Evolutionary conservation across 1,140 invertebrate genomes (phyloP).

Genomic region (Oryctes rhinoceros): DNA sequence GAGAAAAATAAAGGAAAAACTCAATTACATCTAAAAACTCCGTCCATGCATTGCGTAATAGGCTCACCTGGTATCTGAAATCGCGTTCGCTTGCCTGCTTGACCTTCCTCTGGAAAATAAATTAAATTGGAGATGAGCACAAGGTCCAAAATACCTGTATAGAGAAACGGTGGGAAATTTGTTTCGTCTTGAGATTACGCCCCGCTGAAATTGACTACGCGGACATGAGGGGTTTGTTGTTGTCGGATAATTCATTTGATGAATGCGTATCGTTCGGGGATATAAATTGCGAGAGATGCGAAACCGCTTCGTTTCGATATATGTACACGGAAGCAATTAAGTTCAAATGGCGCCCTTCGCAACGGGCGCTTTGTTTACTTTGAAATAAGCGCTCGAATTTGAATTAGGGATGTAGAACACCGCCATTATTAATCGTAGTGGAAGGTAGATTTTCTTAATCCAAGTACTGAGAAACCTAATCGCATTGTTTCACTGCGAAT

Average conservation of each 20-base stretch:
- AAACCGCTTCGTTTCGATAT: not conserved
- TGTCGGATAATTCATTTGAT: conserved; percentile 6
- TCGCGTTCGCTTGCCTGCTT: conserved; percentile 90
- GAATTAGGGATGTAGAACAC: too few species aligned
- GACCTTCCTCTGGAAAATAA: conserved; percentile 78
- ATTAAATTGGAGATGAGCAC: not conserved
- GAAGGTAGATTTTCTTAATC: too few species aligned
- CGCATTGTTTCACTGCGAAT: too few species aligned
- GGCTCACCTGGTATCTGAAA: conserved; percentile 82
- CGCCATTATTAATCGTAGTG: too few species aligned
- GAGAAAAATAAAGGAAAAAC: not conserved
- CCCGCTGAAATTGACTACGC: too few species aligned
- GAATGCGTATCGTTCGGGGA: not conserved
- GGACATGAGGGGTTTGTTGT: not conserved
- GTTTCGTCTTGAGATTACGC: too few species aligned
- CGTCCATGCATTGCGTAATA: conserved; percentile 21
- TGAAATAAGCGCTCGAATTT: too few species aligned
- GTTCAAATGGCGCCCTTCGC: not conserved
- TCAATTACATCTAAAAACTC: conserved; percentile 11
- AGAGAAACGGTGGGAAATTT: too few species aligned
- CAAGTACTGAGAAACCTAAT: too few species aligned
- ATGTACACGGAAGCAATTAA: not conserved
- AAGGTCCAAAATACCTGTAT: not conserved
- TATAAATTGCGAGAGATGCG: not conserved
- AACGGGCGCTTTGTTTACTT: too few species aligned